Percentiles rank a stretch among this genome's conserved stretches.
Evolutionary conservation across 2,797 vertebrate species (phyloP).

Genomic region (Zenarchopterus dispar): DNA sequence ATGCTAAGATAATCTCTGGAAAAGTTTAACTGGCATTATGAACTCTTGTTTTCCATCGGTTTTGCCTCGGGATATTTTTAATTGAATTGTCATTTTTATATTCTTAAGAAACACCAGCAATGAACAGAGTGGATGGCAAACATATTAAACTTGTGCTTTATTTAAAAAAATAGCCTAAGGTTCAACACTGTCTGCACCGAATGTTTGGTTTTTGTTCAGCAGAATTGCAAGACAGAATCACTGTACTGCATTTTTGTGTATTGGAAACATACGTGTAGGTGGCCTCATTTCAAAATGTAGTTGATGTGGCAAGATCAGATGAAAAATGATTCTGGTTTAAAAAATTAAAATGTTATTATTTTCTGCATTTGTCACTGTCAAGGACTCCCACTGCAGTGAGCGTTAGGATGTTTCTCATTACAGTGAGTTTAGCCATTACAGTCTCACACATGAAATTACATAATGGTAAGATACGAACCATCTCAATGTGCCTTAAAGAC

Average conservation of each 20-base stretch:
- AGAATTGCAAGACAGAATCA: constrained; percentile 23
- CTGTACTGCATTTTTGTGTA: constrained; percentile 14
- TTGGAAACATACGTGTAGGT: neutral
- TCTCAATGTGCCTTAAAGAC: no score
- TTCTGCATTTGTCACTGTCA: no score
- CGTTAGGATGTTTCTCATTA: no score
- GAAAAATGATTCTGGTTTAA: no score
- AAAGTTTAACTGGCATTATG: constrained; percentile 54
- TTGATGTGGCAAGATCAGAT: no score
- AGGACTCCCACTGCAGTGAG: no score
- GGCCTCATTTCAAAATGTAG: no score
- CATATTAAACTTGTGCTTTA: constrained; percentile 59
- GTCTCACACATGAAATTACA: no score
- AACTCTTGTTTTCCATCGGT: constrained; percentile 43
- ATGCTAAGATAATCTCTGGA: constrained; percentile 17
- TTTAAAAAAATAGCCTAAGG: constrained; percentile 66
- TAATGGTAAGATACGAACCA: no score
- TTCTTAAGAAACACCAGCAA: constrained; percentile 55
- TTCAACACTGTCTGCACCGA: constrained; percentile 25
- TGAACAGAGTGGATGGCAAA: constrained; percentile 59
- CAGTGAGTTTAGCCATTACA: no score
- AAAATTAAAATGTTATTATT: no score
- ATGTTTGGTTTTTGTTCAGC: constrained; percentile 50
- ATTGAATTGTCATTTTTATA: constrained; percentile 58
- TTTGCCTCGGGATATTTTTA: constrained; percentile 48